Conservation (phyloP, 2,797 vertebrate genomes). For the Lepidocolaptes lacrymiger region DNA sequence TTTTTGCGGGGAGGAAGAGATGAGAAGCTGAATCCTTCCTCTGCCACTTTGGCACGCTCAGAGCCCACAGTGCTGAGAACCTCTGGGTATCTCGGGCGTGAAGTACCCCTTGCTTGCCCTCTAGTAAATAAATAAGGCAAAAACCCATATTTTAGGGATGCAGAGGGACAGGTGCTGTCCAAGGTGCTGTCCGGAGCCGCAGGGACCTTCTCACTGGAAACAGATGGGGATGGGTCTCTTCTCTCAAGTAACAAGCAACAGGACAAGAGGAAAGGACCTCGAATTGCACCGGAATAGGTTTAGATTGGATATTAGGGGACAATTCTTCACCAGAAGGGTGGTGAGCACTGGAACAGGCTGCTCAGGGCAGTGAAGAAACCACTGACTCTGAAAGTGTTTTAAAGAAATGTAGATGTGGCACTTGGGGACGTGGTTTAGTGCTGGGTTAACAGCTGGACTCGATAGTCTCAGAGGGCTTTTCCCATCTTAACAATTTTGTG, state of each 20-base stretch:
- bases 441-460: background rate
- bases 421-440: rapidly evolving
- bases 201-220: background rate
- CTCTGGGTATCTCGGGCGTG: rapidly evolving
- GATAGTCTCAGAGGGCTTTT: background rate
- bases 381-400: background rate
- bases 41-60: rapidly evolving
- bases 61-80: background rate
- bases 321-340: background rate
- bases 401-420: background rate
- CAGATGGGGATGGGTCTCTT: rapidly evolving
- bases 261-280: too few species aligned
- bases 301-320: background rate
- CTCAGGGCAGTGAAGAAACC: background rate
- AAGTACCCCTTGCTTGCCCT: background rate
- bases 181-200: background rate
- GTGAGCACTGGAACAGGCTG: background rate
- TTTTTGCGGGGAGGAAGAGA: background rate
- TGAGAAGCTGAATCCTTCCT: background rate
- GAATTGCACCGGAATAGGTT: rapidly evolving
- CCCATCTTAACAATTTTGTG: too few species aligned
- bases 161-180: background rate
- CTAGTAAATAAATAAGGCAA: background rate
- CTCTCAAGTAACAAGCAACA: background rate
- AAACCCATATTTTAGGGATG: background rate